phyloP scores from a whole-genome alignment of 2,113 vertebrate genomes.

The Sceloporus undulatus region DNA sequence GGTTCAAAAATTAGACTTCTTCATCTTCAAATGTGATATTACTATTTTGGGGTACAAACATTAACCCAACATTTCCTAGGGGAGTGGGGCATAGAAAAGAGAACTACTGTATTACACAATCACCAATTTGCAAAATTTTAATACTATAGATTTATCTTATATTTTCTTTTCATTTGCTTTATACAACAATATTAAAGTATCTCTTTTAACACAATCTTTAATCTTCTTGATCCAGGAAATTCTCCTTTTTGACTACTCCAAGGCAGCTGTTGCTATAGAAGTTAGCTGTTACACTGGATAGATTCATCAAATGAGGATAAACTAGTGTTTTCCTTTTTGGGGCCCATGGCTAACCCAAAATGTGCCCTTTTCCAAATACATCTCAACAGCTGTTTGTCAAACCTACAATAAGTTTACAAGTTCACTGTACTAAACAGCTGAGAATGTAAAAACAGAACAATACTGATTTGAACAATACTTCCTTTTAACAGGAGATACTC shows the following conservation, averaged over 20 bases:
- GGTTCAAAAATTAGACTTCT: no score
- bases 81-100: no score
- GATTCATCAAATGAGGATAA: neutral
- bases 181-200: neutral
- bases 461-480: neutral
- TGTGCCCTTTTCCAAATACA: neutral
- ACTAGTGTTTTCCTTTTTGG: neutral
- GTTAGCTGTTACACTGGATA: neutral
- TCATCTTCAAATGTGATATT: no score
- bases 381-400: neutral
- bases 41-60: no score
- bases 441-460: neutral
- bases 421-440: conserved; percentile 1
- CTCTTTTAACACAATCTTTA: neutral
- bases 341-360: neutral
- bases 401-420: neutral
- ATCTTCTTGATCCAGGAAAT: neutral
- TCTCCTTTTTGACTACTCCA: neutral
- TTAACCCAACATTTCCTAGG: no score
- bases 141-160: neutral
- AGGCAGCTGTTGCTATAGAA: neutral
- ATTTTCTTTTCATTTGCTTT: neutral
- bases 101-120: no score
- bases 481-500: neutral
- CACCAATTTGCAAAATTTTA: neutral